phyloP scores from a whole-genome alignment of 2,113 vertebrate species.

The Craseonycteris thonglongyai region DNA sequence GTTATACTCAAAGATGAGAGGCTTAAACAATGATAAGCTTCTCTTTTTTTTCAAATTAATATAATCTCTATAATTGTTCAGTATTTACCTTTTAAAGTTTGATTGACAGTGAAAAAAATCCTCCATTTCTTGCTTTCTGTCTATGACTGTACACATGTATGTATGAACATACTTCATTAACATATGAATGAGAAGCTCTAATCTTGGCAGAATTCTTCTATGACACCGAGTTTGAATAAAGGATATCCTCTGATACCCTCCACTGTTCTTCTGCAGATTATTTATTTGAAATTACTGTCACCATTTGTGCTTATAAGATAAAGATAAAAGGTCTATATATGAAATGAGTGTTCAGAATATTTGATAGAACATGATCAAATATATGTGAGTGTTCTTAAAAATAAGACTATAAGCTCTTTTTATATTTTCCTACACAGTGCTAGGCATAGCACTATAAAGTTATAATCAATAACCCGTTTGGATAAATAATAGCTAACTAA shows the following conservation, averaged over 20 bases:
- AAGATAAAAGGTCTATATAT: not conserved
- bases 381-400: not conserved
- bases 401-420: not conserved
- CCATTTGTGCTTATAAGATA: not conserved
- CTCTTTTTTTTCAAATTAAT: not conserved
- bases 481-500: not conserved
- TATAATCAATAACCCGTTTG: not conserved
- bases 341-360: not conserved
- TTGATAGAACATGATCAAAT: not conserved
- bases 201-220: not conserved
- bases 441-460: not conserved
- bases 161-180: not conserved
- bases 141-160: not conserved
- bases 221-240: not conserved
- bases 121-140: not conserved
- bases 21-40: not conserved
- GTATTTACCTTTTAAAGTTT: not conserved
- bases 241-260: not conserved
- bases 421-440: not conserved
- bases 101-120: not conserved
- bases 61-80: not conserved
- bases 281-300: constrained; percentile 20
- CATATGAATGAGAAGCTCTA: not conserved
- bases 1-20: not conserved
- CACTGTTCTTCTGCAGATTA: not conserved